These are phyloP conservation scores for Mionectes macconnelli DNA, from an alignment of 2,113 vertebrate genomes.

Conservation along the genomic window DNA sequence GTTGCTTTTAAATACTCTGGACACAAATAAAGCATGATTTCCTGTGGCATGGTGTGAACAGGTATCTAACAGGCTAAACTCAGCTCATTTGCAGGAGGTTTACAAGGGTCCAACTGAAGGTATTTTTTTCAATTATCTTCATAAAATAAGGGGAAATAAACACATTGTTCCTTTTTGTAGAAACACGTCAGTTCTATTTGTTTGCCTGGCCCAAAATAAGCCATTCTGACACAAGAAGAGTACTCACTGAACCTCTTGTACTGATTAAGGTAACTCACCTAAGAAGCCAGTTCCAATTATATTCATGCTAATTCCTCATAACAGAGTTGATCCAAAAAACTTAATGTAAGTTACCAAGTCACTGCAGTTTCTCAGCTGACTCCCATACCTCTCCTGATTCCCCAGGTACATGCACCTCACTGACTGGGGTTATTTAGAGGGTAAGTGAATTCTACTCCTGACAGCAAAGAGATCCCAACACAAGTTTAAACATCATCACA, in stretches of 20 bases:
- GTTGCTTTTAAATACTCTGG: neutral
- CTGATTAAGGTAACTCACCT: neutral
- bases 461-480: neutral
- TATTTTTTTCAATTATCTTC: neutral
- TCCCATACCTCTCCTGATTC: neutral
- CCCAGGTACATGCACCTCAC: neutral
- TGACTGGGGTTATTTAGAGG: neutral
- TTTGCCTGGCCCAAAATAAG: neutral
- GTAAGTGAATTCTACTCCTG: neutral
- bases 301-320: neutral
- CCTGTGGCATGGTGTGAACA: neutral
- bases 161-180: neutral
- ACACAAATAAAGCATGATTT: neutral
- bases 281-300: neutral
- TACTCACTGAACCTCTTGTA: neutral
- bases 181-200: neutral
- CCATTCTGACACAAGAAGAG: neutral
- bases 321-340: neutral
- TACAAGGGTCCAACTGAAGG: neutral
- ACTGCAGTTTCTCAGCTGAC: neutral
- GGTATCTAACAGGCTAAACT: neutral
- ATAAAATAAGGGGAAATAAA: neutral
- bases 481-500: neutral
- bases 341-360: neutral
- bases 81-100: neutral